Evolutionary conservation across 2,797 vertebrate genomes (phyloP).

Genomic region (Hyperoplus immaculatus): DNA sequence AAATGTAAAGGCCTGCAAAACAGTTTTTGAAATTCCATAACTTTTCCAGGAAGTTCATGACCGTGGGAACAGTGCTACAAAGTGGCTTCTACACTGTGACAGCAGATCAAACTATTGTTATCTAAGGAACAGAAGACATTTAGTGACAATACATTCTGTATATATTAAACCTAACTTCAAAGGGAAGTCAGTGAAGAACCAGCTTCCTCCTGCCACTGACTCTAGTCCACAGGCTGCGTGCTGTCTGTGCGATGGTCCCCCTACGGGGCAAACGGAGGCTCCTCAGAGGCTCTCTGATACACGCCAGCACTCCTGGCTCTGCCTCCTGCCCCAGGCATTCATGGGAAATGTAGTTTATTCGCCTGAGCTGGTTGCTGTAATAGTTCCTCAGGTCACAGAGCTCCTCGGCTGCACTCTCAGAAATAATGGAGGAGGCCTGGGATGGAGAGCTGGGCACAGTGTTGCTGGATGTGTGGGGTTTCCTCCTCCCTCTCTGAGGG

Average conservation of each 20-base stretch:
- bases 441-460: constrained; percentile 66
- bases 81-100: too few relatives aligned
- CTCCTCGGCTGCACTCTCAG: constrained; percentile 80
- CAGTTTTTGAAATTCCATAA: too few relatives aligned
- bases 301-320: constrained; percentile 74
- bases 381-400: constrained; percentile 81
- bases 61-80: too few relatives aligned
- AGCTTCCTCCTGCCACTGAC: constrained; percentile 80
- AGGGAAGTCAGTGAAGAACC: constrained; percentile 52
- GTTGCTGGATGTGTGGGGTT: neutral
- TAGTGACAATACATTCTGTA: neutral
- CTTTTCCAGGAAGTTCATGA: too few relatives aligned
- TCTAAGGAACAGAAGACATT: neutral
- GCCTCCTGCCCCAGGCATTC: constrained; percentile 76
- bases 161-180: neutral
- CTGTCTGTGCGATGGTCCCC: constrained; percentile 67
- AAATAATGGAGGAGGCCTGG: constrained; percentile 78
- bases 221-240: constrained; percentile 82
- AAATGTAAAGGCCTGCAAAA: too few relatives aligned
- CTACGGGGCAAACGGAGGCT: constrained; percentile 75
- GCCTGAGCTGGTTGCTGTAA: constrained; percentile 81
- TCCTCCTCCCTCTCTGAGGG: constrained; percentile 54
- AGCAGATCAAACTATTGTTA: neutral
- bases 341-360: constrained; percentile 84
- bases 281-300: constrained; percentile 82